Evolutionary conservation across 2,113 vertebrate species (phyloP), one percentile per base, ranked within the genome.

Genomic region (Taurulus bubalis): DNA sequence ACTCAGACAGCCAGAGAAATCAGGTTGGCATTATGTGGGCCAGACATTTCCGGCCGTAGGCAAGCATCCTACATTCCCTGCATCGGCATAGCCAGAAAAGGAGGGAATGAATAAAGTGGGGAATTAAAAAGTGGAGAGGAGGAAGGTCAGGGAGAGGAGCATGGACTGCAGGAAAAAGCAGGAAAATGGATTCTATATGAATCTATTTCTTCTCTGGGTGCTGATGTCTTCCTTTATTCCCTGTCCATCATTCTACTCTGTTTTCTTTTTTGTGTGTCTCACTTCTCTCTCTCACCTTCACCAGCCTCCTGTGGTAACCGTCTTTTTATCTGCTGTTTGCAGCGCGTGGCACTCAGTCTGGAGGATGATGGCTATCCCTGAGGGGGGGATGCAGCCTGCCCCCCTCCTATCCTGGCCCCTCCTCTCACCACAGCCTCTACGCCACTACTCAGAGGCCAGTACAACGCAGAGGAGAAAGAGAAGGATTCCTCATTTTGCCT

Each of bases 351-450:
- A 36, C 91, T 99, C 86, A 98, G 98, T 95, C 93, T 97, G 92
- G 98, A 99, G 94, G 98, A 99, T 45, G 98, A 99, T 14, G 97
- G 97, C 86, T 95, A 98, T 90, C 98, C 98, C 71, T 99, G 96
- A 99, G 94, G 95, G 84, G 71, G 42, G 70, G 67, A 74, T 69
- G 79, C 77, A 80, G 85, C 71, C 73, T 80, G 65, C 63, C 62
- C 67, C 18, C 59, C 70, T 77, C 72, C 76, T 76, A 77, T 76
- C 81, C 78, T 45, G 85, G 79, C 83, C 85, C 82, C 80, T 79
- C 84, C 85, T 79, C 79, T 67, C 82, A 76, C 87, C 89, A 78
- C 83, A 83, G 77, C 87, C 86, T 85, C 81, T 81, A 71, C 83
- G 86, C 87, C 85, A 75, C 86, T 77, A 80, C 79, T 55, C 91